A percentile compares a stretch with the other conserved stretches of the same genome.
phyloP scores from a whole-genome alignment of 1,140 invertebrate genomes.

The Trypoxylus dichotomus region DNA sequence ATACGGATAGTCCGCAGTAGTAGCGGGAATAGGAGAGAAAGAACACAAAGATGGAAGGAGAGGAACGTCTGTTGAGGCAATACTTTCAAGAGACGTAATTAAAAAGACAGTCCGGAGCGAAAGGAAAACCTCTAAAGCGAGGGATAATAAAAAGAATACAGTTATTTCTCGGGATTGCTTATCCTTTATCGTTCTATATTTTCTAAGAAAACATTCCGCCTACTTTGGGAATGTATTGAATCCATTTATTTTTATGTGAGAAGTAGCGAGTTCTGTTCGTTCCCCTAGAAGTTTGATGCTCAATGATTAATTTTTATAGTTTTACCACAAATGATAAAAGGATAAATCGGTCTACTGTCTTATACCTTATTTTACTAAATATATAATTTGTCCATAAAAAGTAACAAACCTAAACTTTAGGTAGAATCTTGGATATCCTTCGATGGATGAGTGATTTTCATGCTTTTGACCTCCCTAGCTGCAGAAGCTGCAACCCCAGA shows the following conservation, averaged over 20 bases:
- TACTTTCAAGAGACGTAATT: constrained; percentile 9
- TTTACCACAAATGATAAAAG: too few species aligned
- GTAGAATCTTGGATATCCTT: too few species aligned
- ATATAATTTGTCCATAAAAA: too few species aligned
- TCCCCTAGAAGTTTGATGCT: background rate
- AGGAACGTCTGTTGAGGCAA: background rate
- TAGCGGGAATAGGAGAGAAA: background rate
- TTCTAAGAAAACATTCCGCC: background rate
- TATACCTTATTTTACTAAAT: too few species aligned
- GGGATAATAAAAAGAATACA: background rate
- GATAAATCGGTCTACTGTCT: too few species aligned
- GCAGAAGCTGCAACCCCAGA: too few species aligned
- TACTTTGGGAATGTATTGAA: background rate
- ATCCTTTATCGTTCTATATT: constrained; percentile 4
- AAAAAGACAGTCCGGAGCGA: background rate
- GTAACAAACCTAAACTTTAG: too few species aligned
- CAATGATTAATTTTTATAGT: too few species aligned
- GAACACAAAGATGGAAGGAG: background rate
- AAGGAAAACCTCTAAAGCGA: background rate
- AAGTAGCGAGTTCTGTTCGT: background rate
- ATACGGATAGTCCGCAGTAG: background rate
- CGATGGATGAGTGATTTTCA: too few species aligned
- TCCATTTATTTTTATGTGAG: background rate
- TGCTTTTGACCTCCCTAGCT: too few species aligned
- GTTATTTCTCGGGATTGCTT: background rate